A percentile compares a stretch with the other conserved stretches of the same genome.
Conservation (phyloP, 2,888 invertebrate genomes). For the Dicyrtoma fusca region DNA sequence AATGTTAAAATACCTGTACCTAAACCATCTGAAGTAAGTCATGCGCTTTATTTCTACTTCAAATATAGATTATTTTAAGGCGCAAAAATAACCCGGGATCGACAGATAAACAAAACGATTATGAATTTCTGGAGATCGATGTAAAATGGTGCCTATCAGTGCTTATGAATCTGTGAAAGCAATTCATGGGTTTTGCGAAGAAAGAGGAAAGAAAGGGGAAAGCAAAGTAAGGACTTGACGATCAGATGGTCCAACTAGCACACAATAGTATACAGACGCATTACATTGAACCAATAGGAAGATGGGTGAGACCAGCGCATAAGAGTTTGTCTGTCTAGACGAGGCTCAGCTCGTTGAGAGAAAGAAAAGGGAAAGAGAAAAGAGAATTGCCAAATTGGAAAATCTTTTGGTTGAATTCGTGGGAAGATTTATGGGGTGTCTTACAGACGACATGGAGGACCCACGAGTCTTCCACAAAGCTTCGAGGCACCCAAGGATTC, state of each 20-base stretch:
- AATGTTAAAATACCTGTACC: too few relatives aligned
- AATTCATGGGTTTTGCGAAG: too few relatives aligned
- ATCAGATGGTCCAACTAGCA: neutral
- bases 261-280: neutral
- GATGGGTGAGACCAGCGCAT: too few relatives aligned
- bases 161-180: too few relatives aligned
- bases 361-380: constrained; percentile 12
- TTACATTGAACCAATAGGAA: too few relatives aligned
- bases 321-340: neutral
- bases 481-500: constrained; percentile 85
- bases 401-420: constrained; percentile 38
- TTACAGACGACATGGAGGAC: constrained; percentile 87
- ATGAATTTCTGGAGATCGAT: too few relatives aligned
- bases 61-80: too few relatives aligned
- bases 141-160: too few relatives aligned
- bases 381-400: constrained; percentile 42
- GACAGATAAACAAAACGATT: too few relatives aligned
- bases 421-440: constrained; percentile 59
- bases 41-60: too few relatives aligned
- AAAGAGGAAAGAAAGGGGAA: neutral
- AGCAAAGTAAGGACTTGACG: neutral
- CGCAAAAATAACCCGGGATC: too few relatives aligned
- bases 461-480: constrained; percentile 82
- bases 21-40: too few relatives aligned
- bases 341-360: neutral